phyloP scores from a whole-genome alignment of 2,797 vertebrate species.

The Scomberomorus guttatus region DNA sequence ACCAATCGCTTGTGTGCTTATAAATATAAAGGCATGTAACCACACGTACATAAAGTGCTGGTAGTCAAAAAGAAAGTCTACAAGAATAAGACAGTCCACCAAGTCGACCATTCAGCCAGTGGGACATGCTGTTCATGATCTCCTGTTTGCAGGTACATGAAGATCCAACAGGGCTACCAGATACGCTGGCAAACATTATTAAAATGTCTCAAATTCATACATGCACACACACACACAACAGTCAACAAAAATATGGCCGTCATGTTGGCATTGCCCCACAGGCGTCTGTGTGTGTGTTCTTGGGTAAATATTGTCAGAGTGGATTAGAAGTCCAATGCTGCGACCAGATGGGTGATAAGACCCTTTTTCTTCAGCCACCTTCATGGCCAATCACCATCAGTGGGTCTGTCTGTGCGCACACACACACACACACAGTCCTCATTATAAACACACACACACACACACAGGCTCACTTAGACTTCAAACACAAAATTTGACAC shows the following conservation, averaged over 20 bases:
- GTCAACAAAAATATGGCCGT: constrained; percentile 38
- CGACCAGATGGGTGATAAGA: constrained; percentile 70
- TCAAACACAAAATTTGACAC: constrained; percentile 26
- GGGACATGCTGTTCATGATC: not conserved
- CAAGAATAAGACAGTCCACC: not conserved
- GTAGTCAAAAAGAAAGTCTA: not conserved
- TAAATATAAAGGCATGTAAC: no score
- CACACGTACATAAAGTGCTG: not conserved
- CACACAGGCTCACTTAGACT: not conserved
- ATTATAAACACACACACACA: not conserved
- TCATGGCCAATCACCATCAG: constrained; percentile 63
- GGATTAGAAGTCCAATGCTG: constrained; percentile 68
- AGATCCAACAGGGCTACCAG: constrained; percentile 17
- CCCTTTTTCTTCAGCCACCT: constrained; percentile 55
- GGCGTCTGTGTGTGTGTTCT: constrained; percentile 27
- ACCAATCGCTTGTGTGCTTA: no score
- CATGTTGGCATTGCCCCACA: constrained; percentile 37
- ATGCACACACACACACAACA: constrained; percentile 33
- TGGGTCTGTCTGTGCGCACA: constrained; percentile 22
- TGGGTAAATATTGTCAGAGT: constrained; percentile 70
- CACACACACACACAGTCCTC: not conserved
- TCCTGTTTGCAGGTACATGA: constrained; percentile 26
- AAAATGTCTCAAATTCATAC: constrained; percentile 34
- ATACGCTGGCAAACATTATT: constrained; percentile 24
- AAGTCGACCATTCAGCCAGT: not conserved